phyloP scores from a whole-genome alignment of 2,113 vertebrate genomes.

The Callocephalon fimbriatum region DNA sequence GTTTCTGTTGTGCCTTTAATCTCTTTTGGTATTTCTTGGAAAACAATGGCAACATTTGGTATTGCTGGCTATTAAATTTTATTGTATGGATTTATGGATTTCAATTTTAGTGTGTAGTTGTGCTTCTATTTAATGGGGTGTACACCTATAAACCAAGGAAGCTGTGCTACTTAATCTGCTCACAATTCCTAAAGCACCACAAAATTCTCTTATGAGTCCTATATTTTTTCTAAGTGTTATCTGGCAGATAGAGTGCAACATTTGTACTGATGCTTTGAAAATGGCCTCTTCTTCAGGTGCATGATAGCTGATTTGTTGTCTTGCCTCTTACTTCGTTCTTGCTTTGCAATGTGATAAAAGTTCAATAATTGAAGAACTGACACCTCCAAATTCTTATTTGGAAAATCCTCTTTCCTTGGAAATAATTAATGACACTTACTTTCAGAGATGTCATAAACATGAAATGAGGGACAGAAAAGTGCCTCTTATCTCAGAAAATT shows the following conservation, averaged over 20 bases:
- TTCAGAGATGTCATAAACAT: not conserved
- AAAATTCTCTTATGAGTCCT: conserved; percentile 12
- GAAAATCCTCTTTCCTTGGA: not conserved
- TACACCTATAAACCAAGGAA: conserved; percentile 33
- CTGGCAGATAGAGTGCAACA: not conserved
- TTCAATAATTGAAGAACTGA: not conserved
- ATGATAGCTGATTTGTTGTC: not conserved
- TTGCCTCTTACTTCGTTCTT: not conserved
- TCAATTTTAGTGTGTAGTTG: conserved; percentile 28
- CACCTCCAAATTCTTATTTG: not conserved
- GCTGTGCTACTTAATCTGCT: conserved; percentile 16
- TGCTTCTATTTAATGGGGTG: conserved; percentile 21
- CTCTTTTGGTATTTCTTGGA: not conserved
- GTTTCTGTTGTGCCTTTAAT: not conserved
- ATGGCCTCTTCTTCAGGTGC: not conserved
- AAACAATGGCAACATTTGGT: not conserved
- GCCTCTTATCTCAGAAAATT: not conserved
- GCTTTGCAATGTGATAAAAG: not conserved
- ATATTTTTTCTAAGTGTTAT: conserved; percentile 10
- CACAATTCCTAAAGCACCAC: not conserved
- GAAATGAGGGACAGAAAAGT: not conserved
- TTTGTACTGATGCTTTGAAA: conserved; percentile 2
- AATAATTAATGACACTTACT: not conserved
- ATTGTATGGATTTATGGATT: conserved; percentile 37
- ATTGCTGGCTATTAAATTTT: conserved; percentile 14